A percentile compares a stretch with the other conserved stretches of the same genome.
phyloP scores from a whole-genome alignment of 1,140 invertebrate species.

The Megalopta genalis region DNA sequence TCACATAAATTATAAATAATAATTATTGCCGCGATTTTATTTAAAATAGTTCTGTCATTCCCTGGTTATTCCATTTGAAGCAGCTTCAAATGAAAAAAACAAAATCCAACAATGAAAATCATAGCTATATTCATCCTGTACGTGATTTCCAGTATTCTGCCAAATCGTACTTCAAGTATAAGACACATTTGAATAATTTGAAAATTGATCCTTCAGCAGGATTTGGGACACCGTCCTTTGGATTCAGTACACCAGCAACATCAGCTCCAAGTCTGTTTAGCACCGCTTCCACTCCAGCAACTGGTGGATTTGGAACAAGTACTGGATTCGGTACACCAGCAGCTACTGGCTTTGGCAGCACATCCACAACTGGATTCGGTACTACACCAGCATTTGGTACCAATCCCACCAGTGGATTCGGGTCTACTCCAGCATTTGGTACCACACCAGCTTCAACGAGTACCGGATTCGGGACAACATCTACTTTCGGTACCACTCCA shows the following conservation, averaged over 20 bases:
- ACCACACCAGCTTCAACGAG: constrained; percentile 61
- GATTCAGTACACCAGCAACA: constrained; percentile 71
- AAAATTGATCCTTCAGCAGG: constrained; percentile 48
- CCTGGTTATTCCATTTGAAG: neutral
- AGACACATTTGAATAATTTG: neutral
- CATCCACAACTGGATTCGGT: constrained; percentile 59
- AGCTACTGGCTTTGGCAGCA: constrained; percentile 73
- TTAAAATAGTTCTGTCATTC: constrained; percentile 11
- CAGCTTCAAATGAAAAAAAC: neutral
- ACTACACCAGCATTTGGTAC: constrained; percentile 54
- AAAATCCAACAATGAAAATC: neutral
- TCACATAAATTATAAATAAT: neutral
- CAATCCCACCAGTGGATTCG: constrained; percentile 54
- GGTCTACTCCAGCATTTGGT: constrained; percentile 74
- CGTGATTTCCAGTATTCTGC: neutral
- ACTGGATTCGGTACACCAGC: constrained; percentile 74
- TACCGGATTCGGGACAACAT: constrained; percentile 65
- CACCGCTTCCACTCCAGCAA: constrained; percentile 70
- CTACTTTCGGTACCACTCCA: constrained; percentile 73
- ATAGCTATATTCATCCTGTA: neutral
- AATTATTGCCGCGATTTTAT: neutral
- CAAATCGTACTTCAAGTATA: neutral
- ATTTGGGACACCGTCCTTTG: constrained; percentile 72
- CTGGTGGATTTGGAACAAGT: constrained; percentile 72
- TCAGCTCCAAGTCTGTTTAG: constrained; percentile 73